phyloP scores from a whole-genome alignment of 2,797 vertebrate genomes.

The Syndactyla subalaris region DNA sequence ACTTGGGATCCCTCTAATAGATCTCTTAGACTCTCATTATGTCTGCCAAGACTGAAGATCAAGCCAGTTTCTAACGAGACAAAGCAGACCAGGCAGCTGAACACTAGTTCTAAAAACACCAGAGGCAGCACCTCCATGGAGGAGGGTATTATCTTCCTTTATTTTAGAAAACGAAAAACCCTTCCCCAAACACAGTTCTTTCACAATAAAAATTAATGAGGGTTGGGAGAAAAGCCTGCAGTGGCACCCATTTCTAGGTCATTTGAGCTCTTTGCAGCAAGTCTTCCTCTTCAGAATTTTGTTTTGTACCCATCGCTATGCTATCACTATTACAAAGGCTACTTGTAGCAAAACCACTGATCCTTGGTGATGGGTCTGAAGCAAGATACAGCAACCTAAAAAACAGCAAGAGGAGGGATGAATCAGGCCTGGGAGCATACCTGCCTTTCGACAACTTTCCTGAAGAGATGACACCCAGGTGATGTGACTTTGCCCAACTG shows the following conservation, averaged over 20 bases:
- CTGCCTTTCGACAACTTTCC: not conserved
- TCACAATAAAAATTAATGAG: not conserved
- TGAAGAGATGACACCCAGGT: not conserved
- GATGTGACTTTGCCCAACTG: not conserved
- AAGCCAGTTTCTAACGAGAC: not conserved
- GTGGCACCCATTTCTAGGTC: not conserved
- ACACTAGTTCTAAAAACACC: not conserved
- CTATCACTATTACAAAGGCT: not conserved
- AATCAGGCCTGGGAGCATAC: not conserved
- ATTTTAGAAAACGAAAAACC: not conserved
- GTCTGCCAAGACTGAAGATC: not conserved
- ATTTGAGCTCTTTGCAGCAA: not conserved
- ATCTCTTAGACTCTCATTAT: not conserved
- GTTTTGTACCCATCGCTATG: not conserved
- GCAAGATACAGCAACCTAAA: not conserved
- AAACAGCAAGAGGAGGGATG: not conserved
- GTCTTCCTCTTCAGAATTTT: not conserved
- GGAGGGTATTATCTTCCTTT: not conserved
- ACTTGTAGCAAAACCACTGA: not conserved
- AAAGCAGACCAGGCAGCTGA: not conserved
- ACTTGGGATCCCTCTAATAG: not conserved
- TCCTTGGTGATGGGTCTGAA: not conserved
- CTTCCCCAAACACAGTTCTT: not conserved
- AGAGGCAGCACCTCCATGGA: not conserved
- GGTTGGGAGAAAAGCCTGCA: not conserved